phyloP scores from a whole-genome alignment of 2,113 vertebrate genomes.

The Triplophysa rosa region DNA sequence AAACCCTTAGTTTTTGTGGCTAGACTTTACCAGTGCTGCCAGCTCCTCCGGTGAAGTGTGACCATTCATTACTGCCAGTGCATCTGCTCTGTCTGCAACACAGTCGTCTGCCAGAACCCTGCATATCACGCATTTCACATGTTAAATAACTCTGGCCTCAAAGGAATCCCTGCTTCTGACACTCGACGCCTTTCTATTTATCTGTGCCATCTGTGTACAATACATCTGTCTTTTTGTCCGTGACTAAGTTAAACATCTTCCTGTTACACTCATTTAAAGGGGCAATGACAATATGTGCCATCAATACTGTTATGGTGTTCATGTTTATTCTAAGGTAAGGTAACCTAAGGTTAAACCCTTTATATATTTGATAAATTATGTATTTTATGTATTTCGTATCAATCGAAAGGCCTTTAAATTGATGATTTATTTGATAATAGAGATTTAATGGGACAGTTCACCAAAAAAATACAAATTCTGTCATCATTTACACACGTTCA shows the following conservation, averaged over 20 bases:
- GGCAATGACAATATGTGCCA: neutral
- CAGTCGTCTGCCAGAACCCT: constrained; percentile 8
- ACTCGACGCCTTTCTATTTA: neutral
- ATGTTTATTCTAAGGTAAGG: neutral
- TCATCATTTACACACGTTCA: too few relatives aligned
- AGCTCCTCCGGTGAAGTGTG: neutral
- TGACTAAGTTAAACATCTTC: constrained; percentile 1
- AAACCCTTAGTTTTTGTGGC: neutral
- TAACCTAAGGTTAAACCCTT: neutral
- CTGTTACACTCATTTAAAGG: neutral
- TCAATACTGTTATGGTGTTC: neutral
- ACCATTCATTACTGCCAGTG: neutral
- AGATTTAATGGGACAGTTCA: too few relatives aligned
- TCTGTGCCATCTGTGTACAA: neutral
- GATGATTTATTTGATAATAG: too few relatives aligned
- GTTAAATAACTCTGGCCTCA: constrained; percentile 13
- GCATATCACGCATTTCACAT: neutral
- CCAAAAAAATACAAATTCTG: too few relatives aligned
- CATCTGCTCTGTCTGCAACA: neutral
- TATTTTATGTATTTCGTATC: neutral
- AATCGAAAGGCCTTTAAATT: too few relatives aligned
- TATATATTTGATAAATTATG: neutral
- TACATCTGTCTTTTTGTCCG: neutral
- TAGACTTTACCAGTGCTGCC: neutral
- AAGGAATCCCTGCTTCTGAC: neutral